Evolutionary conservation across 2,113 vertebrate genomes (phyloP), one percentile per base, ranked within the genome.

Genomic region (Pygoscelis adeliae): DNA sequence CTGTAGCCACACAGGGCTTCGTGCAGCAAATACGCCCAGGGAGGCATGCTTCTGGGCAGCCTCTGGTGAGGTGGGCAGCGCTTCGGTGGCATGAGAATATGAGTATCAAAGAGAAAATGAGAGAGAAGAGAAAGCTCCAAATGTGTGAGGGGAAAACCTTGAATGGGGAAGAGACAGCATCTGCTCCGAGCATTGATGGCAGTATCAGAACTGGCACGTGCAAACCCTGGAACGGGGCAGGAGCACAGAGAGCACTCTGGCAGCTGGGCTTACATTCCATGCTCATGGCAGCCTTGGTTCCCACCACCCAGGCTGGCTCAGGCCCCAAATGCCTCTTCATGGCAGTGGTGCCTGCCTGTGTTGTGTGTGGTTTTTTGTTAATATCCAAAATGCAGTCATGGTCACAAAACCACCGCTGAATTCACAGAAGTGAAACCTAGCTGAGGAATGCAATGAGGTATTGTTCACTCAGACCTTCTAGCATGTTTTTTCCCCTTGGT

Each of bases 111-210:
- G 38, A 67, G n/a, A 92, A 92, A 81, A 91, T 10, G 10, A 56
- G 22, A 49, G 21, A 92, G 26, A 73, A 59, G 42, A 22, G 58
- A 53, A 79, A 79, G 26, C 15, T 36, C 38, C 6, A 27, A 58
- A 42, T 2, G 1, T 2, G 8, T 22, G 52, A 66, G n/a, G 21
- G 32, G 34, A 67, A 82, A 90, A 42, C 21, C 30, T 53, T 15
- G 27, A 62, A 34, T 4, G 22, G 16, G 23, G 46, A 90, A 58
- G 52, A 63, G 16, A 55, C 40, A 53, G 9, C 10, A 40, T 8
- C 16, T 0, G 0, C 26, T 65, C 13, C 4, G 9, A 78, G 40
- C 7, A 0, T 5, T 66, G 36, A 52, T 40, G 40, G 40, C 58
- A 52, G 22, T 25, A 36, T 70, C 50, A 85, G 59, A 53, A 49